Evolutionary conservation across 2,113 vertebrate genomes (phyloP), one percentile per base, ranked within the genome.

Genomic region (Manacus vitellinus): DNA sequence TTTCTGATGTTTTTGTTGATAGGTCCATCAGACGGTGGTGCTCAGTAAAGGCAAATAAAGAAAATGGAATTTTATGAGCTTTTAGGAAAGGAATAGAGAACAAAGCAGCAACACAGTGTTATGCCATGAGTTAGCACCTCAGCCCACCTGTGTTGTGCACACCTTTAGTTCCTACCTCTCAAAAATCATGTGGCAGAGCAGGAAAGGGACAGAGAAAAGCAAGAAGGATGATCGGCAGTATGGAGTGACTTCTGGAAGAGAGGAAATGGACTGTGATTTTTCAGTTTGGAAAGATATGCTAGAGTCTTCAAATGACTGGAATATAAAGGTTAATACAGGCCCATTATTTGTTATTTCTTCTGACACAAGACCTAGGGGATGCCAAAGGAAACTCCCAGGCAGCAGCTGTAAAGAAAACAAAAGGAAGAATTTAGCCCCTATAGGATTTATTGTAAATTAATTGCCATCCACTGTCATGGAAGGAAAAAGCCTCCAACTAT

Each of bases 311-410:
- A 84, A 91, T 68, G 70, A 55, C 31, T 87, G 54, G 15, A 95
- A 63, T 17, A 85, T 18, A 61, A 89, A 91, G 41, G 20, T 44
- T 74, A 89, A 85, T 72, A 87, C 0, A 4, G 35, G 44, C 12
- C 52, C 31, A 31, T 72, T 92, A 75, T 63, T 92, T 94, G 44
- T 89, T 95, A 80, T 92, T 95, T 83, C 65, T 91, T 9, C 58
- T 52, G n/a, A 91, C 80, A 65, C 52, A 44, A 81, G 52, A 91
- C 35, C 44, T 58, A 75, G 30, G 24, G 39, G 7, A 92, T 65
- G 66, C 61, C 86, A 94, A 92, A 92, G 20, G 22, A 95, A 91
- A 85, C 39, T 92, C 62, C 55, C 7, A 23, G 70, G 37, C 56
- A 95, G 84, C 41, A 61, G 49, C 52, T 68, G 13, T 41, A 95